Percentiles rank a stretch among this genome's conserved stretches.
Evolutionary conservation across 2,888 invertebrate genomes (phyloP).

Genomic region (Bembecia ichneumoniformis): DNA sequence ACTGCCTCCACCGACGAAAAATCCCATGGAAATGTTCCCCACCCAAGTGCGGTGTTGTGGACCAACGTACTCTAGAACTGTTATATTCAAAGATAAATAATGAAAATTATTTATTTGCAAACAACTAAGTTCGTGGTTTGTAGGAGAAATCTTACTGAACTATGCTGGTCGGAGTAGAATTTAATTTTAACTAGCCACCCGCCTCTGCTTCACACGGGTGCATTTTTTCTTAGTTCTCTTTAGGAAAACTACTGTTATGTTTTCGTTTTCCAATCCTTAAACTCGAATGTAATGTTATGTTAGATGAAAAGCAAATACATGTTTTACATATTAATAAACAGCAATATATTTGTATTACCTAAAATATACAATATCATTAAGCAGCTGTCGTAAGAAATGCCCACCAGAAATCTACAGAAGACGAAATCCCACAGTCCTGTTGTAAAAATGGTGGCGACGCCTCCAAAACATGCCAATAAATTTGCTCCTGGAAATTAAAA

Average conservation of each 20-base stretch:
- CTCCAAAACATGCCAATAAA: constrained; percentile 76
- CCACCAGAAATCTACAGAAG: constrained; percentile 84
- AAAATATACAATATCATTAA: constrained; percentile 93
- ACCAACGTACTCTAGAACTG: constrained; percentile 66
- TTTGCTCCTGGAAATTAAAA: constrained; percentile 70
- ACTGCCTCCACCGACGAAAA: constrained; percentile 61
- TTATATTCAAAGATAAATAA: not conserved
- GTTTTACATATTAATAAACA: too few relatives aligned
- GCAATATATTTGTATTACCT: constrained; percentile 68
- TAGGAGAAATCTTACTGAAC: too few relatives aligned
- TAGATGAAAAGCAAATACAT: too few relatives aligned
- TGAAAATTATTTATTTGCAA: too few relatives aligned
- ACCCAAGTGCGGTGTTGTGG: constrained; percentile 59
- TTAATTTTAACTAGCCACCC: too few relatives aligned
- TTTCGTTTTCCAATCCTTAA: too few relatives aligned
- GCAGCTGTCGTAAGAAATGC: constrained; percentile 88
- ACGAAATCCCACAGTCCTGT: constrained; percentile 82
- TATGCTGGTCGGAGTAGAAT: too few relatives aligned
- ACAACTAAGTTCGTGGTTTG: too few relatives aligned
- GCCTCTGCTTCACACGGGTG: too few relatives aligned
- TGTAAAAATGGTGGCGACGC: constrained; percentile 80
- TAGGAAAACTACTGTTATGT: too few relatives aligned
- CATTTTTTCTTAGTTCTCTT: too few relatives aligned
- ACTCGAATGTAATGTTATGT: too few relatives aligned
- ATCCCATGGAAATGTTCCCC: constrained; percentile 64